Conservation (phyloP, 2,113 vertebrate species). For the Eupsittula cactorum region DNA sequence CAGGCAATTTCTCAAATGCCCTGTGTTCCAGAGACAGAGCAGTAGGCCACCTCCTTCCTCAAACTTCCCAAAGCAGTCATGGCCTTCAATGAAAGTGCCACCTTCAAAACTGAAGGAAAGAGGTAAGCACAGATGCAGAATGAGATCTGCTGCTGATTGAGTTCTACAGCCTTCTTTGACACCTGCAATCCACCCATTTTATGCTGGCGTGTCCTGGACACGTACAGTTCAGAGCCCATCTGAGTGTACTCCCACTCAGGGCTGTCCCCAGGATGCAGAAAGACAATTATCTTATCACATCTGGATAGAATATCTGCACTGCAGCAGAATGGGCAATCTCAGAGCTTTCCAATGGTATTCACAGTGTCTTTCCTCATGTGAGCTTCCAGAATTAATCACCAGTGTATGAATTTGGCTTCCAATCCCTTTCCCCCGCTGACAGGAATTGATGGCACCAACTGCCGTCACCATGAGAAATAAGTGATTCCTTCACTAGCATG, state of each 20-base stretch:
- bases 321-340: not conserved
- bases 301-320: not conserved
- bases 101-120: not conserved
- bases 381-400: constrained; percentile 50
- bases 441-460: constrained; percentile 59
- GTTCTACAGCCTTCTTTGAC: not conserved
- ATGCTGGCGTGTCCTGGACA: not conserved
- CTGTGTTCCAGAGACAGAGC: not conserved
- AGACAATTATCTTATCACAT: not conserved
- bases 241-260: not conserved
- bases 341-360: constrained; percentile 17
- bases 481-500: constrained; percentile 50
- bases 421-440: constrained; percentile 39
- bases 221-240: not conserved
- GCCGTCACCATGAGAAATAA: constrained; percentile 31
- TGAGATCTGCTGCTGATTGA: not conserved
- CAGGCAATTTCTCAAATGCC: not conserved
- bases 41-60: not conserved
- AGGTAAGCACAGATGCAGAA: not conserved
- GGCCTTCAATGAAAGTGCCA: not conserved
- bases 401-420: constrained; percentile 25
- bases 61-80: not conserved
- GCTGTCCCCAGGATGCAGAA: not conserved
- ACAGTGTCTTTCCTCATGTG: not conserved
- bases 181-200: not conserved